Evolutionary conservation across 2,797 vertebrate species (phyloP).

Genomic region (Pangasius djambal): DNA sequence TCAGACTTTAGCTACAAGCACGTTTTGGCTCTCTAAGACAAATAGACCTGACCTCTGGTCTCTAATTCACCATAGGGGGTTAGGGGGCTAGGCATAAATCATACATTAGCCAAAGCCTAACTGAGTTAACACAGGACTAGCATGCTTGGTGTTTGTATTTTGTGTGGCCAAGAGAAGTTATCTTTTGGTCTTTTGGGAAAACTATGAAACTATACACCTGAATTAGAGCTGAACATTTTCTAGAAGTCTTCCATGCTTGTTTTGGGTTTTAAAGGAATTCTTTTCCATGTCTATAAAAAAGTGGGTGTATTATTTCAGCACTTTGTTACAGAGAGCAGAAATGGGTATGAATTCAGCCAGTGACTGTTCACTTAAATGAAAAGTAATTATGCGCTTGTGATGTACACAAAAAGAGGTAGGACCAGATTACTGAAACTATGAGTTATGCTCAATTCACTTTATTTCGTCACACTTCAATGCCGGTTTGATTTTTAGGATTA

Average conservation of each 20-base stretch:
- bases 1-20: constrained; percentile 76
- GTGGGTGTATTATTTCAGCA: neutral
- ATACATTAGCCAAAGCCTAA: constrained; percentile 64
- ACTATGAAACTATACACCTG: constrained; percentile 46
- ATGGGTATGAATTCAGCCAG: neutral
- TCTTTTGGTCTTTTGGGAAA: constrained; percentile 49
- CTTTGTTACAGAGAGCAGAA: neutral
- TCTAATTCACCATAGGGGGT: constrained; percentile 78
- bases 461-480: constrained; percentile 23
- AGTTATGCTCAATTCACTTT: constrained; percentile 28
- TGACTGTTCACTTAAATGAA: neutral
- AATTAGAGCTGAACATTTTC: constrained; percentile 10
- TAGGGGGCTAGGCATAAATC: constrained; percentile 76
- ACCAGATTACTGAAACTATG: constrained; percentile 21
- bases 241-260: constrained; percentile 1
- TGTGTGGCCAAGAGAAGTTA: constrained; percentile 13
- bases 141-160: constrained; percentile 54
- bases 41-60: constrained; percentile 78
- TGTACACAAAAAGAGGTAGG: constrained; percentile 8
- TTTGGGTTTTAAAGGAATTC: neutral
- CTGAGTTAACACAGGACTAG: constrained; percentile 60
- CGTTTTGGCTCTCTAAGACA: constrained; percentile 73
- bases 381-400: constrained; percentile 21
- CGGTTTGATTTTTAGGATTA: constrained; percentile 41
- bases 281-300: neutral